Evolutionary conservation across 1,140 invertebrate genomes (phyloP), one percentile per base, ranked within the genome.

Genomic region (Dendroctonus valens): DNA sequence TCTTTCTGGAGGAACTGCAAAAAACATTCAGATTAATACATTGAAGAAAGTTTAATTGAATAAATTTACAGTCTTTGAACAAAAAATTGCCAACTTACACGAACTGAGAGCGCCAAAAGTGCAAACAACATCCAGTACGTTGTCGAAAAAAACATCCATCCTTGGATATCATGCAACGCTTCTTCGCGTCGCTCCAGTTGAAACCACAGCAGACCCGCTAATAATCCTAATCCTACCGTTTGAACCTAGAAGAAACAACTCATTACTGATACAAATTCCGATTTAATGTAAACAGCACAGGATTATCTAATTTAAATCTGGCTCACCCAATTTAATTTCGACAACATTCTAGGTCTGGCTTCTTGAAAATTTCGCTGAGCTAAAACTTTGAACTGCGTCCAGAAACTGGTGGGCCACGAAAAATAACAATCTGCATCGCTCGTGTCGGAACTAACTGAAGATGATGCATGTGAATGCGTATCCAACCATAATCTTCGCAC

Each of bases 41-140:
- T n/a, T 12, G 14, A 46, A 9, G 41, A 50, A 59, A n/a, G 9
- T 52, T 52, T 14, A 52, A 14, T 52, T 0, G 37, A 55, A 37
- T 11, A 7, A 55, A 7, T 11, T 4, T 15, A 5, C 15, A 51
- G 15, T 51, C 7, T 51, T 8, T 51, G 38, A 39, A 4, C 6
- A 59, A 49, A 15, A 57, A 15, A 14, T 5, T 48, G 7, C 7
- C 7, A 15, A 58, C 80, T 76, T 70, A 83, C 82, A 84, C 77
- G 90, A 89, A 73, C 88, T 86, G 12, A 93, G 81, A 59, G 91
- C 89, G 71, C 90, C 89, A 74, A 93, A 62, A 92, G 83, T 11
- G 91, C 87, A 77, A 92, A 92, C 39, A 93, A 81, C 88, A 92
- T 93, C 91, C 91, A 93, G 74, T 93, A 93, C 37, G 89, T 91